phyloP scores from a whole-genome alignment of 1,140 invertebrate species.

The Drosophila tristis region DNA sequence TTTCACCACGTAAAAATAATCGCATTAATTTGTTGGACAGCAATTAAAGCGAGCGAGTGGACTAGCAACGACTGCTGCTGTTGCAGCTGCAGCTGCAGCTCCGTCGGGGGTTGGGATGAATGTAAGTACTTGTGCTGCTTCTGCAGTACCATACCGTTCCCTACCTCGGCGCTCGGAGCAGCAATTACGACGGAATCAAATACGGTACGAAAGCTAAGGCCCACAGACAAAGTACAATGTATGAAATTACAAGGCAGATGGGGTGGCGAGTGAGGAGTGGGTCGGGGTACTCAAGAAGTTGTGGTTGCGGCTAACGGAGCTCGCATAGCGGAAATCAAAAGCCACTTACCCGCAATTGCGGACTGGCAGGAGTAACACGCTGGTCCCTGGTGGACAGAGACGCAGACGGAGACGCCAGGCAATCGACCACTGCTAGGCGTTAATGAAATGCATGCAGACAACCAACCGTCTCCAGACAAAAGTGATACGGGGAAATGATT shows the following conservation, averaged over 20 bases:
- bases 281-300: slow-evolving; percentile 36
- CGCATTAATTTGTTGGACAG: slow-evolving; percentile 68
- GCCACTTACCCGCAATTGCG: slow-evolving; percentile 58
- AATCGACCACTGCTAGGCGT: slow-evolving; percentile 36
- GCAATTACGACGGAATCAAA: too few species aligned
- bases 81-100: not conserved
- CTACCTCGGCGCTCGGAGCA: not conserved
- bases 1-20: slow-evolving; percentile 68
- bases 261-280: not conserved
- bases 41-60: slow-evolving; percentile 52
- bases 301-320: slow-evolving; percentile 43
- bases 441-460: slow-evolving; percentile 60
- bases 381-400: not conserved
- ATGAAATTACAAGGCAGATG: slow-evolving; percentile 36
- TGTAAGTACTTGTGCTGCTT: too few species aligned
- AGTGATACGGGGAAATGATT: too few species aligned
- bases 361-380: slow-evolving; percentile 2
- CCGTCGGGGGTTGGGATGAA: not conserved
- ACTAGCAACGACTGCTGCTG: not conserved
- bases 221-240: slow-evolving; percentile 54
- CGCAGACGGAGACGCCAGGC: not conserved
- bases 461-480: not conserved
- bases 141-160: not conserved
- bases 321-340: slow-evolving; percentile 56
- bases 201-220: slow-evolving; percentile 7